Evolutionary conservation across 2,888 invertebrate species (phyloP).

Genomic region (Hypomecis punctinalis): DNA sequence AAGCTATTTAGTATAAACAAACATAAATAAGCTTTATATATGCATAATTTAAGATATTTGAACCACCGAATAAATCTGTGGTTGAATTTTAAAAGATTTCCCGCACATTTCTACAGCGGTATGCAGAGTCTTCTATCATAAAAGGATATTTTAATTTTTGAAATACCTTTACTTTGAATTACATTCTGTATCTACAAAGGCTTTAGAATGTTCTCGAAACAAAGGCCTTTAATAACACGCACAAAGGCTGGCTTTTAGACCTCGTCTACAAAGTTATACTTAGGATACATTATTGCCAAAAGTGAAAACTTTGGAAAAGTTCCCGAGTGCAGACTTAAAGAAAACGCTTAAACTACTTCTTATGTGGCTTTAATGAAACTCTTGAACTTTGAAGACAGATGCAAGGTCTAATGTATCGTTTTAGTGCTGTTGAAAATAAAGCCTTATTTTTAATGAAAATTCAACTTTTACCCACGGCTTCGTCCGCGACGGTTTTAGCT

Average conservation of each 20-base stretch:
- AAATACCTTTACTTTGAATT: constrained; percentile 22
- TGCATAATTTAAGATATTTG: neutral
- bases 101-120: neutral
- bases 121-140: constrained; percentile 6
- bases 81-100: neutral
- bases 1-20: too few species aligned
- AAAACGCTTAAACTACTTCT: neutral
- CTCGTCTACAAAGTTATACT: constrained; percentile 17
- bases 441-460: too few species aligned
- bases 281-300: constrained; percentile 17
- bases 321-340: constrained; percentile 12
- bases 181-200: constrained; percentile 17
- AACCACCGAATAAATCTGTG: neutral
- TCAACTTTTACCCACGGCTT: too few species aligned
- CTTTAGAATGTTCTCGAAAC: constrained; percentile 28
- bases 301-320: constrained; percentile 20
- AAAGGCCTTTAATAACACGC: constrained; percentile 24
- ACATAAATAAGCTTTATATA: too few species aligned
- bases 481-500: too few species aligned
- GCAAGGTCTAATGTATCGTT: too few species aligned
- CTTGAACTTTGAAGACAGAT: too few species aligned
- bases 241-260: constrained; percentile 27
- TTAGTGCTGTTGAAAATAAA: too few species aligned
- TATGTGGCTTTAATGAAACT: too few species aligned
- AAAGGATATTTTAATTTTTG: constrained; percentile 25